Conservation (phyloP, 1,140 invertebrate species). For the Hypsibius dujardini region DNA sequence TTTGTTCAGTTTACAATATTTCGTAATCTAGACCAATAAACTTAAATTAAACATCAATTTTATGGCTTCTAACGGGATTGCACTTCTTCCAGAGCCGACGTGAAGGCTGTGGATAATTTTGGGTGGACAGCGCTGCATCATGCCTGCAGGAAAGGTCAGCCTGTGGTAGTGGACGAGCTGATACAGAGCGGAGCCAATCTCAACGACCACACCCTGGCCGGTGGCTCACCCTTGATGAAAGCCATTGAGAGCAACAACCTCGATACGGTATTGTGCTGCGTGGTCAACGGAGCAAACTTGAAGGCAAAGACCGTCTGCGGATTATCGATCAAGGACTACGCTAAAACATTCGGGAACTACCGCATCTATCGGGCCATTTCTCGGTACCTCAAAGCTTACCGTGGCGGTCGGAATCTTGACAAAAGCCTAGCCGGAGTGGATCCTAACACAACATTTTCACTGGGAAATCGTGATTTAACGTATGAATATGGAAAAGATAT, state of each 20-base stretch:
- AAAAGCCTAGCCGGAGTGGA: not conserved
- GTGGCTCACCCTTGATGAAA: constrained; percentile 33
- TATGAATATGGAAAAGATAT: not conserved
- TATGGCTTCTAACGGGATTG: too few relatives aligned
- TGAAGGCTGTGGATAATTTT: constrained; percentile 34
- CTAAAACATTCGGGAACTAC: not conserved
- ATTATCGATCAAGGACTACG: constrained; percentile 12
- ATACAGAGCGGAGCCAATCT: constrained; percentile 31
- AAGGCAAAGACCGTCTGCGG: constrained; percentile 21
- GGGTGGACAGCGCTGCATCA: constrained; percentile 36
- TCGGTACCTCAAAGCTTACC: not conserved
- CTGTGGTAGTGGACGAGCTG: constrained; percentile 31
- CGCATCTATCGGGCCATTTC: not conserved
- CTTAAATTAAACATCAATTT: too few relatives aligned
- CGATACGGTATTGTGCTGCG: constrained; percentile 31
- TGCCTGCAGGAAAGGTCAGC: constrained; percentile 32
- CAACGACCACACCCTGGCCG: constrained; percentile 32
- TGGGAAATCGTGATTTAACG: not conserved
- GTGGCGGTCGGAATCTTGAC: not conserved
- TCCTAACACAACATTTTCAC: not conserved
- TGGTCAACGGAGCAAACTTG: constrained; percentile 31
- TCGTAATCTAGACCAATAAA: too few relatives aligned
- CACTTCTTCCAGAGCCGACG: constrained; percentile 29
- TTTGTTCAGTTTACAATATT: too few relatives aligned
- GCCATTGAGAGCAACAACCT: constrained; percentile 34